phyloP scores from a whole-genome alignment of 2,113 vertebrate species.

The Nipponia nippon region DNA sequence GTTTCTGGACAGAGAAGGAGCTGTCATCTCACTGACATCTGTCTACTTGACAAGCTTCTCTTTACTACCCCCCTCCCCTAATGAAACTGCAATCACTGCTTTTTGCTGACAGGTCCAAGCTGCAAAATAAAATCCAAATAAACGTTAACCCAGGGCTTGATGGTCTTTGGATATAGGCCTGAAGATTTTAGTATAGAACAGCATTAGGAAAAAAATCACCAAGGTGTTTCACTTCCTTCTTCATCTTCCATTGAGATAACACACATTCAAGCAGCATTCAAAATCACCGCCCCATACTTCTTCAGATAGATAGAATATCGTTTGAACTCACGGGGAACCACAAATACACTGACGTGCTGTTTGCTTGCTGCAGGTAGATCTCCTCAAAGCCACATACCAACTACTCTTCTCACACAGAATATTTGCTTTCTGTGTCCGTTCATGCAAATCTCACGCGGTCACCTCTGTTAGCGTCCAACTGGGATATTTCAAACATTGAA shows the following conservation, averaged over 20 bases:
- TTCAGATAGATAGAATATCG: neutral
- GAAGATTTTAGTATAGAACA: neutral
- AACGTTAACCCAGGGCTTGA: neutral
- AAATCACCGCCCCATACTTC: neutral
- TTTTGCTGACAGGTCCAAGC: neutral
- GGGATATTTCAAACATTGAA: neutral
- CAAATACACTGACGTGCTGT: fast-evolving
- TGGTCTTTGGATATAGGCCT: neutral
- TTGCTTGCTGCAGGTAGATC: neutral
- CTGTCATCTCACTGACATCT: neutral
- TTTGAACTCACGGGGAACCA: neutral
- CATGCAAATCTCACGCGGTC: neutral
- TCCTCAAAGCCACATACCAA: neutral
- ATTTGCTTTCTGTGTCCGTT: neutral
- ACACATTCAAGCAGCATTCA: neutral
- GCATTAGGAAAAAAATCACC: neutral
- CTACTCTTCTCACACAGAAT: neutral
- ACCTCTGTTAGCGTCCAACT: neutral
- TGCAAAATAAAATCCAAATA: neutral
- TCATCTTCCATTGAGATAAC: neutral
- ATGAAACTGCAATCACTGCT: neutral
- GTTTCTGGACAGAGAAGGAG: neutral
- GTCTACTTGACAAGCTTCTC: neutral
- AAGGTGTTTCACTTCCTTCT: neutral
- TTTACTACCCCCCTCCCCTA: too few relatives aligned